Evolutionary conservation across 1,140 invertebrate genomes (phyloP).

Genomic region (Drosophila trapezifrons): DNA sequence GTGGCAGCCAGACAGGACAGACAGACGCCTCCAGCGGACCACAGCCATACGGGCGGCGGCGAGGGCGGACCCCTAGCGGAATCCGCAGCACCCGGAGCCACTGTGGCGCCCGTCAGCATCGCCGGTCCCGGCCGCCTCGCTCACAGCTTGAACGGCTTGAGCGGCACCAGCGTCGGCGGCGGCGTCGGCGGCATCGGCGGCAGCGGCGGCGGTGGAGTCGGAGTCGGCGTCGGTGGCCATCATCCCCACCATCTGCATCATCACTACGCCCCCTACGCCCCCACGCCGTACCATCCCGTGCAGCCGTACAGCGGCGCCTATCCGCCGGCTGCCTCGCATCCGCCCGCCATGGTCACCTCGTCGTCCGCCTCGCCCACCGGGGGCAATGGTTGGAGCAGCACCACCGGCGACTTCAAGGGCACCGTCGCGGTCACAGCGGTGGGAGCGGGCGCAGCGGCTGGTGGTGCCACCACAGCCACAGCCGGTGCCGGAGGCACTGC

Average conservation of each 20-base stretch:
- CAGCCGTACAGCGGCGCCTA: slow-evolving; percentile 20
- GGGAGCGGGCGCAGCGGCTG: not conserved
- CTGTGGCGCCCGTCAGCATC: slow-evolving; percentile 60
- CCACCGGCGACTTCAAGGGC: slow-evolving; percentile 65
- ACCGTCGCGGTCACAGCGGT: slow-evolving; percentile 36
- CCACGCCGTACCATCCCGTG: slow-evolving; percentile 20
- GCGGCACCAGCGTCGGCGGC: slow-evolving; percentile 33
- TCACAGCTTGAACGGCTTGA: slow-evolving; percentile 32
- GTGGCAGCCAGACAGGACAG: slow-evolving; percentile 40
- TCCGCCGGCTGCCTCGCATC: slow-evolving; percentile 26
- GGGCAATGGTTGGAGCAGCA: slow-evolving; percentile 67
- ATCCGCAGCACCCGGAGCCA: slow-evolving; percentile 9
- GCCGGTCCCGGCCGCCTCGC: slow-evolving; percentile 48
- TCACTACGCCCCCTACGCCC: slow-evolving; percentile 38
- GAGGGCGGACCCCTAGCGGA: slow-evolving; percentile 15
- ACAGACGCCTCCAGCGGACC: slow-evolving; percentile 35
- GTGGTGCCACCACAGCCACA: slow-evolving; percentile 23
- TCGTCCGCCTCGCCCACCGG: slow-evolving; percentile 71
- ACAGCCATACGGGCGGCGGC: slow-evolving; percentile 26
- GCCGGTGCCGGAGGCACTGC: slow-evolving; percentile 22
- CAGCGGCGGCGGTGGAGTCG: slow-evolving; percentile 12
- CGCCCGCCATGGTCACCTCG: slow-evolving; percentile 62
- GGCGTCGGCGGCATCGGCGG: slow-evolving; percentile 21
- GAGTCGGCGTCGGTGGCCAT: slow-evolving; percentile 39
- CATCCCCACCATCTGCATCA: slow-evolving; percentile 40